Percentiles rank a stretch among this genome's conserved stretches.
These are phyloP conservation scores for Drosophila lini DNA, from an alignment of 1,140 invertebrate genomes.

Conservation along the genomic window DNA sequence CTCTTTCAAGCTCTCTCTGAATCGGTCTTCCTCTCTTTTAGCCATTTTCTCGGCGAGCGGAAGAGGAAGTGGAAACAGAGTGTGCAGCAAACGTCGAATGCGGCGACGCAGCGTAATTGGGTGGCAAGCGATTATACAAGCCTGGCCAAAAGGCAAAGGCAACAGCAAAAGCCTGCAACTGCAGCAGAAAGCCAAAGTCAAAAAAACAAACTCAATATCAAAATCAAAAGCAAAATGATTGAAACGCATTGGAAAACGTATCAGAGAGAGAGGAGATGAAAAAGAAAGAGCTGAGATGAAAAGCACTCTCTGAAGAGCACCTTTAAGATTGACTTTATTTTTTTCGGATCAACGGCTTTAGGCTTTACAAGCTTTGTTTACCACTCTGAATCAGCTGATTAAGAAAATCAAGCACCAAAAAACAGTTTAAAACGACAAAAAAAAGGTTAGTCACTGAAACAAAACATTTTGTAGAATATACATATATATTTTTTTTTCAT, in stretches of 20 bases:
- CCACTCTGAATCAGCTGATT: conserved; percentile 44
- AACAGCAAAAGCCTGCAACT: conserved; percentile 5
- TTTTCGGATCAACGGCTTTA: conserved; percentile 41
- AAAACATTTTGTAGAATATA: background rate
- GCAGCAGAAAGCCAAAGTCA: conserved; percentile 45
- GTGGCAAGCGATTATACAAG: conserved; percentile 75
- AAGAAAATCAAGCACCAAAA: conserved; percentile 18
- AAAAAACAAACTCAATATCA: conserved; percentile 45
- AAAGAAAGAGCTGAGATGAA: conserved; percentile 1
- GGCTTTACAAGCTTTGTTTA: conserved; percentile 51
- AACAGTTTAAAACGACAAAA: background rate
- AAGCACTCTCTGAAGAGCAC: conserved; percentile 2
- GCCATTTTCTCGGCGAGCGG: conserved; percentile 54
- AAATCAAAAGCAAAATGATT: conserved; percentile 23
- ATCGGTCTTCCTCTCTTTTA: conserved; percentile 5
- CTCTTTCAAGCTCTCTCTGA: conserved; percentile 4
- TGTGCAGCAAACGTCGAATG: conserved; percentile 71
- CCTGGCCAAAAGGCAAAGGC: conserved; percentile 42
- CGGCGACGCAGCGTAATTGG: conserved; percentile 75
- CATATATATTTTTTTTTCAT: background rate
- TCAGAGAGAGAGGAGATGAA: background rate
- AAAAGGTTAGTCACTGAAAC: conserved; percentile 1
- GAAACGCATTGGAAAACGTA: conserved; percentile 30
- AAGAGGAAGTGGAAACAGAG: conserved; percentile 81
- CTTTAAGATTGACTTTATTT: conserved; percentile 20